Base-by-base conservation (phyloP, 2,113 vertebrate species). In the Pterocles gutturalis region DNA sequence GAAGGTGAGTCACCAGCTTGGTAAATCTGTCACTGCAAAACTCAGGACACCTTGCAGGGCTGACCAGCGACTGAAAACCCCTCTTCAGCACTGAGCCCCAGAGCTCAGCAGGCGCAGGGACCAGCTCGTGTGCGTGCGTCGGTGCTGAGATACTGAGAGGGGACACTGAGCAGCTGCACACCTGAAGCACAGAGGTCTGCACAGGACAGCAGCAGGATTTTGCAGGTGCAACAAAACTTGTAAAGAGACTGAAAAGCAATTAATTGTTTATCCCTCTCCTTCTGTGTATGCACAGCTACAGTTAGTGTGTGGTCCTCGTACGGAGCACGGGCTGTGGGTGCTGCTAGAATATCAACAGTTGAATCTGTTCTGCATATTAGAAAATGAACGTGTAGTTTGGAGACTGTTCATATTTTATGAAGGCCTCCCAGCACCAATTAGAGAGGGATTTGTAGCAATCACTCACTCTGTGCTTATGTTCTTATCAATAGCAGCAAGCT, bases 401-500 rank as follows among this genome's bases (percentile, higher is more conserved):
- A 89, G 75, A 51, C 82, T 85, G 87, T 79, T 87, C 73, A 9
- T 93, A 81, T 82, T 91, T 89, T 76, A 82, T 83, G 51, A 95
- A 90, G 84, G 45, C 73, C 36, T 93, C 81, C 61, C 33, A 89
- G 91, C 41, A 70, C 57, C 66, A 95, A 91, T 96, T 95, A 95
- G 57, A 83, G 82, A 91, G 49, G 87, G 93, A 95, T 97, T 93
- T 97, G 94, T 76, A 79, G 70, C 4, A 31, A 93, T 96, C 95
- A 76, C 69, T 96, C 61, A 49, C 75, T 95, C 62, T 65, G 36
- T 91, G 49, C 78, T 95, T 85, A 83, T 69, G 70, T 91, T 92
- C 96, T 94, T 95, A 96, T 95, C 93, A 89, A 93, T 55, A 95
- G 57, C 70, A 87, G 77, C 66, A 85, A 87, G 96, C 89, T 96